Base-by-base conservation (phyloP, 2,113 vertebrate species). In the Anseranas semipalmata region DNA sequence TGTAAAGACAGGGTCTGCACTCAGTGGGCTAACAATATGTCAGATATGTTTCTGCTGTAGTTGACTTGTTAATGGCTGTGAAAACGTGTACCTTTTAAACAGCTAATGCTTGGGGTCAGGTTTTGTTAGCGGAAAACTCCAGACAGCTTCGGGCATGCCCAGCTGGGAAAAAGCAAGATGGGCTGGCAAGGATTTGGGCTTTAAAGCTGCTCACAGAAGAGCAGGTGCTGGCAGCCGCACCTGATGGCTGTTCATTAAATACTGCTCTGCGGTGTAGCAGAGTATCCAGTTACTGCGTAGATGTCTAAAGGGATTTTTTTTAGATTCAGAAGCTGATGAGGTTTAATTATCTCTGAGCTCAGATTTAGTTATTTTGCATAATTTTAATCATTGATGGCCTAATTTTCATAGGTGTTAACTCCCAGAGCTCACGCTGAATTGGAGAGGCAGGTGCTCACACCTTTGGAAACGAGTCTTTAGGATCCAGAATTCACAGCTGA, bases 331-430 rank as follows among this genome's bases (percentile, higher is more conserved):
- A 55, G 22, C 55, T 72, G 83, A 86, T 95, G 76, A 84, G 93
- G 39, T 86, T 96, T 96, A 95, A 89, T 96, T 96, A 91, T 87
- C 50, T 90, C 62, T 81, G 74, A 83, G 72, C 65, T 94, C 33
- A 91, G 77, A 67, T 91, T 95, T 91, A 83, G 91, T 82, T 96
- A 90, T 91, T 95, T 96, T 95, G 73, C 94, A 90, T 92, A 95
- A 95, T 94, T 96, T 93, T 94, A 95, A 95, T 94, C 86, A 94
- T 67, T 2, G 35, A 55, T 96, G 56, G 88, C 72, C 92, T 89
- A 55, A 95, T 96, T 97, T 96, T 94, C 9, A 0, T 93, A 93
- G 82, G 45, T 76, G 72, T 90, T 87, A 80, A 92, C 48, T 92
- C 67, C 80, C 52, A 8, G 13, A 62, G 52, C 66, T 96, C 62